Conservation (phyloP, 92 coral and sea anemone genomes). For the Phymanthus crucifer region DNA sequence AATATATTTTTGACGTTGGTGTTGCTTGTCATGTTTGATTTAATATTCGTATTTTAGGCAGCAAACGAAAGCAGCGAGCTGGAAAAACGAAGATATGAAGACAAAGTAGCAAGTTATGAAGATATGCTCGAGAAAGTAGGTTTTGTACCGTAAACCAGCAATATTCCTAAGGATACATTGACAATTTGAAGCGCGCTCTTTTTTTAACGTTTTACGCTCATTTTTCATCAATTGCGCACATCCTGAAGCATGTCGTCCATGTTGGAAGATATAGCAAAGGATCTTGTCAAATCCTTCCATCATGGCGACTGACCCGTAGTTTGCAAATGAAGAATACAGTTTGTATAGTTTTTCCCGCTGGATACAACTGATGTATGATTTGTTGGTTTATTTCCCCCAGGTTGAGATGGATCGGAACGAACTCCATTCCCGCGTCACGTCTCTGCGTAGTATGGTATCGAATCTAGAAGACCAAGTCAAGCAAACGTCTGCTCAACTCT, state of each 20-base stretch:
- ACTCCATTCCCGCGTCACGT: constrained; percentile 82
- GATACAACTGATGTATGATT: neutral
- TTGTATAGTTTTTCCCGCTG: too few species aligned
- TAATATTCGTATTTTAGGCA: constrained; percentile 46
- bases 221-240: too few species aligned
- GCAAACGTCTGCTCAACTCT: constrained; percentile 80
- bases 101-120: constrained; percentile 76
- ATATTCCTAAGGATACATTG: neutral
- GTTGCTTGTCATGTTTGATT: neutral
- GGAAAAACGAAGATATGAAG: constrained; percentile 91
- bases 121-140: constrained; percentile 84
- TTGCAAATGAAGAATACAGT: too few species aligned
- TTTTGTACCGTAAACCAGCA: neutral
- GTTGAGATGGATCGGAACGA: constrained; percentile 90
- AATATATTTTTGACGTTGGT: neutral
- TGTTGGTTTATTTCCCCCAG: constrained; percentile 33
- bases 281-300: too few species aligned
- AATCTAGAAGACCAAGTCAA: constrained; percentile 86
- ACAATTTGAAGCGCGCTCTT: too few species aligned
- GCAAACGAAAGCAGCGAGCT: constrained; percentile 71
- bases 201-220: too few species aligned
- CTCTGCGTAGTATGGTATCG: constrained; percentile 85
- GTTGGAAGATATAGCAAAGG: too few species aligned
- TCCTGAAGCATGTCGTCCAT: too few species aligned
- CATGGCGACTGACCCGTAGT: too few species aligned